These are phyloP conservation scores for Anser cygnoides DNA, from an alignment of 2,113 vertebrate genomes.

Conservation along the genomic window DNA sequence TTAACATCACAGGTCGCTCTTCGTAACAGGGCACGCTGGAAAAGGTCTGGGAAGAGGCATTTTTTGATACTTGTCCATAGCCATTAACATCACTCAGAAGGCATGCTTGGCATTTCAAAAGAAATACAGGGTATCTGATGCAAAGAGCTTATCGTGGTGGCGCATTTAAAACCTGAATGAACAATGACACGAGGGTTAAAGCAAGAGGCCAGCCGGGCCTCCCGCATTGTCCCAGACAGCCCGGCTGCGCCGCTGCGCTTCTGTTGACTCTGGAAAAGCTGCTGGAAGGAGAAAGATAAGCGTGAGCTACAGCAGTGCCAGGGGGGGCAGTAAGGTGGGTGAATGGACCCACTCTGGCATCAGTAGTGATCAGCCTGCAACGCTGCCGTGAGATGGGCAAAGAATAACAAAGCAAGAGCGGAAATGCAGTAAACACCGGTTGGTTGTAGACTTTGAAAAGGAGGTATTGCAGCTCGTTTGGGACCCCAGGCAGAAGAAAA, in stretches of 20 bases:
- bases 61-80: neutral
- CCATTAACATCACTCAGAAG: neutral
- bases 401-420: neutral
- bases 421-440: neutral
- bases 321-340: neutral
- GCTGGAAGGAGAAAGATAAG: neutral
- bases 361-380: neutral
- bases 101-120: slow-evolving; percentile 24
- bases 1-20: neutral
- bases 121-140: neutral
- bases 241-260: rapidly evolving
- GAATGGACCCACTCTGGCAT: rapidly evolving
- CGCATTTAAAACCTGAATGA: neutral
- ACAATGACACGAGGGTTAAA: neutral
- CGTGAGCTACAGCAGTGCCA: neutral
- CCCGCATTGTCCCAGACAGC: neutral
- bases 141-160: neutral
- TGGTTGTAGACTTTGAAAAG: neutral
- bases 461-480: neutral
- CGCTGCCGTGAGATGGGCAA: neutral
- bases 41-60: neutral
- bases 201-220: neutral
- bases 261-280: neutral
- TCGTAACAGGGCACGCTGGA: neutral
- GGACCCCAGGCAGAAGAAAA: neutral